Percentiles rank a stretch among this genome's conserved stretches.
These are phyloP conservation scores for Calycopis cecrops DNA, from an alignment of 1,140 invertebrate species.

Conservation along the genomic window DNA sequence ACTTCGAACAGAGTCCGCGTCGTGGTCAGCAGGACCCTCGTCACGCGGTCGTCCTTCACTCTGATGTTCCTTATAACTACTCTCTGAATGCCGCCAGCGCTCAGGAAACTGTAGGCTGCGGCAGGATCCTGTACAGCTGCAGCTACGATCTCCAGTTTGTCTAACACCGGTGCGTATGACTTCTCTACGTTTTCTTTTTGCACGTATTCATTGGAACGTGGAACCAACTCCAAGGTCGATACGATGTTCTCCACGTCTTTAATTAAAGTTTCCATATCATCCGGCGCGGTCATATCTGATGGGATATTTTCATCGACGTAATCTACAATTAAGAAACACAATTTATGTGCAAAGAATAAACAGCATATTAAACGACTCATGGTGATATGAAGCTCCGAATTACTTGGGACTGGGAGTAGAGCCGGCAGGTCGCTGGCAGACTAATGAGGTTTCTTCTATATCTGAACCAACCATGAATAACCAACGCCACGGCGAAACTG, in stretches of 20 bases:
- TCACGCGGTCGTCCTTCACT: constrained; percentile 26
- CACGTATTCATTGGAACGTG: constrained; percentile 22
- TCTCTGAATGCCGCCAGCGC: constrained; percentile 41
- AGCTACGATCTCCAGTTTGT: constrained; percentile 29
- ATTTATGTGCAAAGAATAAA: too few species aligned
- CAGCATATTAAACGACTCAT: too few species aligned
- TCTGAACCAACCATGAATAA: too few species aligned
- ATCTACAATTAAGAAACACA: too few species aligned
- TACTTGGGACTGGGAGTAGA: too few species aligned
- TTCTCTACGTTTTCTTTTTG: constrained; percentile 30
- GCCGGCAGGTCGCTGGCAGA: too few species aligned
- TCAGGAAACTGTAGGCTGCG: constrained; percentile 42
- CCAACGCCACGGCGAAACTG: too few species aligned
- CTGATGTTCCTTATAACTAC: constrained; percentile 33
- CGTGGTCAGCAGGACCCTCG: constrained; percentile 31
- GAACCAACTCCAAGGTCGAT: constrained; percentile 23
- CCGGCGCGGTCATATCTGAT: neutral
- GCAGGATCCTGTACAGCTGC: constrained; percentile 25
- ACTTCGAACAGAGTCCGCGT: constrained; percentile 39
- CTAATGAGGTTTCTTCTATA: too few species aligned
- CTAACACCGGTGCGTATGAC: constrained; percentile 31
- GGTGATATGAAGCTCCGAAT: too few species aligned
- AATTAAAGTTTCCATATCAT: constrained; percentile 29
- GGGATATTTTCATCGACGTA: too few species aligned
- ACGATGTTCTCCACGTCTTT: constrained; percentile 29